phyloP scores from a whole-genome alignment of 1,140 invertebrate species.

The Diprion similis region DNA sequence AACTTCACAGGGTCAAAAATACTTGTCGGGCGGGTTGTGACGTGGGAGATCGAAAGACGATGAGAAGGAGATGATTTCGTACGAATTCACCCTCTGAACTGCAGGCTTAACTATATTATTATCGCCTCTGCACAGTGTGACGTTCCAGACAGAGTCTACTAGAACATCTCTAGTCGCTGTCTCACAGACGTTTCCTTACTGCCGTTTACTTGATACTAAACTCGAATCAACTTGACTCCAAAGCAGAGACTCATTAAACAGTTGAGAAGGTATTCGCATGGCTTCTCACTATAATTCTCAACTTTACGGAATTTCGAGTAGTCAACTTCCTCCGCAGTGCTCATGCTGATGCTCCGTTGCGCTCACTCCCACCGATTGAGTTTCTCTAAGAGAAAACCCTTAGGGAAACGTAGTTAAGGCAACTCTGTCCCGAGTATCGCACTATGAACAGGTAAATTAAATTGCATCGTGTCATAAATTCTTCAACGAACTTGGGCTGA shows the following conservation, averaged over 20 bases:
- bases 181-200: background rate
- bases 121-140: background rate
- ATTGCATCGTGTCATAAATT: too few species aligned
- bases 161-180: background rate
- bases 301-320: background rate
- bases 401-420: background rate
- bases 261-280: slow-evolving; percentile 4
- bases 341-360: too few species aligned
- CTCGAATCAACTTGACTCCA: background rate
- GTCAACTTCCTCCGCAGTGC: too few species aligned
- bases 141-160: background rate
- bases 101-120: too few species aligned
- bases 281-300: slow-evolving; percentile 5
- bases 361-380: too few species aligned
- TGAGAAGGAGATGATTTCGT: too few species aligned
- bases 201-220: background rate
- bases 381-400: too few species aligned
- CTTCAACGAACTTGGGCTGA: too few species aligned
- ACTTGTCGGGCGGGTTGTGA: background rate
- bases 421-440: too few species aligned
- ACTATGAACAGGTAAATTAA: too few species aligned
- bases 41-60: too few species aligned
- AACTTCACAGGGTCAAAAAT: background rate
- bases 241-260: background rate
- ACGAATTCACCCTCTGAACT: too few species aligned